A percentile compares a stretch with the other conserved stretches of the same genome.
phyloP scores from a whole-genome alignment of 2,888 invertebrate species.

The Gymnosoma rotundatum region DNA sequence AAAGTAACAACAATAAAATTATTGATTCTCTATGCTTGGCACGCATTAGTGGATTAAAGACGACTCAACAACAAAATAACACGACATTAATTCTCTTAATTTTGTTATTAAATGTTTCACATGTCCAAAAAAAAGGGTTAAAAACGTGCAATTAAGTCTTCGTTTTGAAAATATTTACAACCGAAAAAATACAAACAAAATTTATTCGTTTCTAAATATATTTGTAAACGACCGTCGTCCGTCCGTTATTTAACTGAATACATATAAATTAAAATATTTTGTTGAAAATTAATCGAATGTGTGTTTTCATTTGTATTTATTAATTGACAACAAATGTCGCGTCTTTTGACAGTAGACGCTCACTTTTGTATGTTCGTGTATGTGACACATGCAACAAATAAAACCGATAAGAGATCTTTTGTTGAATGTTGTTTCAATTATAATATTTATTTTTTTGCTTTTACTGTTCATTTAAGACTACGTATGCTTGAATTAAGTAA shows the following conservation, averaged over 20 bases:
- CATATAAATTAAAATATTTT: conserved; percentile 12
- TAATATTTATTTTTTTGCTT: conserved; percentile 20
- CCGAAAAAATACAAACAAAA: conserved; percentile 5
- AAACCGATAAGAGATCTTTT: conserved; percentile 57
- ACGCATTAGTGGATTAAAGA: conserved; percentile 61
- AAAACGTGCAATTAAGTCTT: conserved; percentile 59
- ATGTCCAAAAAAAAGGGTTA: conserved; percentile 54
- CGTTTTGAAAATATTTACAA: conserved; percentile 21
- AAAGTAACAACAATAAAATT: not conserved
- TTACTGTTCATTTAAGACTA: conserved; percentile 23
- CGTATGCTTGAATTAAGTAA: conserved; percentile 40
- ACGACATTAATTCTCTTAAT: conserved; percentile 33
- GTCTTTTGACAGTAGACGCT: conserved; percentile 66
- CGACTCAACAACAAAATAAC: conserved; percentile 28
- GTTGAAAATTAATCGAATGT: conserved; percentile 36
- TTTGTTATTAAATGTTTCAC: not conserved
- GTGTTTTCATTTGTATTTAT: conserved; percentile 67
- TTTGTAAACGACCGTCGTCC: not conserved
- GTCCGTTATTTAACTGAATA: conserved; percentile 26
- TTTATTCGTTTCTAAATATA: conserved; percentile 10
- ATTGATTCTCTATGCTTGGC: conserved; percentile 62
- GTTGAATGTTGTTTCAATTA: conserved; percentile 53
- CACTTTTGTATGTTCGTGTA: conserved; percentile 19
- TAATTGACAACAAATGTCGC: conserved; percentile 71
- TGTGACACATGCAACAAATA: not conserved